These are phyloP conservation scores for Microtus pennsylvanicus DNA, from an alignment of 2,113 vertebrate genomes.

Conservation along the genomic window DNA sequence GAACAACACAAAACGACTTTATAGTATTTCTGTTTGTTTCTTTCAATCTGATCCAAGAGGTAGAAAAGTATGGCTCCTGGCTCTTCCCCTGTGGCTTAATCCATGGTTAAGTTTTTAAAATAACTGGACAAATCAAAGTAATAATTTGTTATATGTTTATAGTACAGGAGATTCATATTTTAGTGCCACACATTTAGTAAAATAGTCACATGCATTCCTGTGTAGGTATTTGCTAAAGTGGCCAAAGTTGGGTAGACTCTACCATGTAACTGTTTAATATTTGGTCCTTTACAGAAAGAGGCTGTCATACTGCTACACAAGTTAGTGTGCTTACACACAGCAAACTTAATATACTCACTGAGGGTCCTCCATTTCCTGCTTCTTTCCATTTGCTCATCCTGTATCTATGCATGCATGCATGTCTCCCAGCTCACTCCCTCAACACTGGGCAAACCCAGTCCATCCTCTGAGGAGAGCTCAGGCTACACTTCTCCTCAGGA, in stretches of 20 bases:
- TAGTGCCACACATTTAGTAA: not conserved
- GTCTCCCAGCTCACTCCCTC: not conserved
- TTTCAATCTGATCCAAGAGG: not conserved
- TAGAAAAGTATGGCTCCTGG: not conserved
- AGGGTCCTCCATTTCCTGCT: not conserved
- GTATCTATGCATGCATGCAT: not conserved
- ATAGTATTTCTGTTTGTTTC: not conserved
- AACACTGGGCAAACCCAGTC: not conserved
- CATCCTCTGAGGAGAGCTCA: not conserved
- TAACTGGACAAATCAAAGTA: conserved; percentile 31
- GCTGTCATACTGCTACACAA: not conserved
- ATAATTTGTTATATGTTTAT: not conserved
- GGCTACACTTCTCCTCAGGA: not conserved
- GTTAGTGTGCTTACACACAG: not conserved
- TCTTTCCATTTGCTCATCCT: not conserved
- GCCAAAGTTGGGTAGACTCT: not conserved
- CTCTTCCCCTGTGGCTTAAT: not conserved
- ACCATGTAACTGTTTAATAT: not conserved
- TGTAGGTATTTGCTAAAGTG: not conserved
- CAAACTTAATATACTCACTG: not conserved
- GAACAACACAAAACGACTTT: not conserved
- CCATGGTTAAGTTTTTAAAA: conserved; percentile 12
- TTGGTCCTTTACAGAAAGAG: not conserved
- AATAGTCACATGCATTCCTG: not conserved
- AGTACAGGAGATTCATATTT: conserved; percentile 35